Evolutionary conservation across 2,888 invertebrate genomes (phyloP).

Genomic region (Mesochorus sp.): DNA sequence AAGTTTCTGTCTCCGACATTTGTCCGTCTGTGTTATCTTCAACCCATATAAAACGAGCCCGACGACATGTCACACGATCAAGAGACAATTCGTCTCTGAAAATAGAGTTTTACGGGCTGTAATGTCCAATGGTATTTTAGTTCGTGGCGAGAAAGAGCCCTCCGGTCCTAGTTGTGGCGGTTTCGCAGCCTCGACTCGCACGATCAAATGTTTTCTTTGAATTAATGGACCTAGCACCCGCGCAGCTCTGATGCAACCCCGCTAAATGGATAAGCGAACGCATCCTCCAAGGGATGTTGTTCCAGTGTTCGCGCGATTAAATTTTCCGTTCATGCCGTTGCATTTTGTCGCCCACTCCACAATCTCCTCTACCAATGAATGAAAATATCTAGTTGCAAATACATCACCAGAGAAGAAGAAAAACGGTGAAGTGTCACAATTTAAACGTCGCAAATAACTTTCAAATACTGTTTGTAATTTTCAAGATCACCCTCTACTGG

Average conservation of each 20-base stretch:
- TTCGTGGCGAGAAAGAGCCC: constrained; percentile 43
- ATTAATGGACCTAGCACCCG: constrained; percentile 67
- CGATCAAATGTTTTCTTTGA: constrained; percentile 72
- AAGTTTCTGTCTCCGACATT: background rate
- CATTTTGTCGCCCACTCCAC: no score
- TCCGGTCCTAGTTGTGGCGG: constrained; percentile 43
- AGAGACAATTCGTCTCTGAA: constrained; percentile 58
- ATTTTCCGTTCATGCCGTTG: no score
- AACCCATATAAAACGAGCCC: background rate
- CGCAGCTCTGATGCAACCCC: constrained; percentile 43
- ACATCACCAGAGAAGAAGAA: no score
- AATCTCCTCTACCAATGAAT: no score
- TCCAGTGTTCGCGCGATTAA: background rate
- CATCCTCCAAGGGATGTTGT: constrained; percentile 33
- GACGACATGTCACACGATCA: constrained; percentile 12
- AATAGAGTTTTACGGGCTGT: constrained; percentile 58
- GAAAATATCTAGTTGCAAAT: no score
- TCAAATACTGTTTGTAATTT: no score
- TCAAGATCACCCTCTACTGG: no score
- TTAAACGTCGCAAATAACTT: no score
- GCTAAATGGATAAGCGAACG: constrained; percentile 29
- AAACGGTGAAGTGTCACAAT: no score
- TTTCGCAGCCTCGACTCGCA: constrained; percentile 29
- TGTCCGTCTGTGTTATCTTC: background rate
- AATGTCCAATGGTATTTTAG: constrained; percentile 46